phyloP scores from a whole-genome alignment of 2,888 invertebrate genomes.

The Seira musarum region DNA sequence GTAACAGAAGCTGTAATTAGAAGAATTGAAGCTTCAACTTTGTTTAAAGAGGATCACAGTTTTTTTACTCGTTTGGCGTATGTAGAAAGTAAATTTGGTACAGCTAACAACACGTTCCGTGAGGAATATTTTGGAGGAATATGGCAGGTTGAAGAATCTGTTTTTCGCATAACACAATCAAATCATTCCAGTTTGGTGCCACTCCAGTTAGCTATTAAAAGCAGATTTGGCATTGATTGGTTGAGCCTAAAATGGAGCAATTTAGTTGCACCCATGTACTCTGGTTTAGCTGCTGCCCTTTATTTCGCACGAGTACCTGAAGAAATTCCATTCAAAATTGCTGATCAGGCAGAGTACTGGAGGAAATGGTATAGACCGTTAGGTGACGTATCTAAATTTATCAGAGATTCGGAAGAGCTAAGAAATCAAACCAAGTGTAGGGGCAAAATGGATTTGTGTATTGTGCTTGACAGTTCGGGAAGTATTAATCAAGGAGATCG shows the following conservation, averaged over 20 bases:
- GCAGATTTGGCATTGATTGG: conserved; percentile 49
- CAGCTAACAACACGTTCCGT: conserved; percentile 24
- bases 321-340: conserved; percentile 36
- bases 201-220: conserved; percentile 26
- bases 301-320: not conserved
- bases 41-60: conserved; percentile 47
- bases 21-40: conserved; percentile 16
- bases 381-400: conserved; percentile 18
- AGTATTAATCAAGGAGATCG: conserved; percentile 37
- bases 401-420: not conserved
- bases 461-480: conserved; percentile 46
- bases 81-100: conserved; percentile 53
- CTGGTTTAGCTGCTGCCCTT: conserved; percentile 53
- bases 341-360: conserved; percentile 48
- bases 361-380: conserved; percentile 14
- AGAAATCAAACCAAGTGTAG: conserved; percentile 14
- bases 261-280: conserved; percentile 54
- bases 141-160: conserved; percentile 46
- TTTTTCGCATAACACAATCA: conserved; percentile 20
- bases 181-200: not conserved
- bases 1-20: conserved; percentile 26
- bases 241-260: not conserved
- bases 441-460: conserved; percentile 39
- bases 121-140: conserved; percentile 52
- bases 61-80: conserved; percentile 53